Conservation (phyloP, 2,113 vertebrate genomes). For the Asarcornis scutulata region DNA sequence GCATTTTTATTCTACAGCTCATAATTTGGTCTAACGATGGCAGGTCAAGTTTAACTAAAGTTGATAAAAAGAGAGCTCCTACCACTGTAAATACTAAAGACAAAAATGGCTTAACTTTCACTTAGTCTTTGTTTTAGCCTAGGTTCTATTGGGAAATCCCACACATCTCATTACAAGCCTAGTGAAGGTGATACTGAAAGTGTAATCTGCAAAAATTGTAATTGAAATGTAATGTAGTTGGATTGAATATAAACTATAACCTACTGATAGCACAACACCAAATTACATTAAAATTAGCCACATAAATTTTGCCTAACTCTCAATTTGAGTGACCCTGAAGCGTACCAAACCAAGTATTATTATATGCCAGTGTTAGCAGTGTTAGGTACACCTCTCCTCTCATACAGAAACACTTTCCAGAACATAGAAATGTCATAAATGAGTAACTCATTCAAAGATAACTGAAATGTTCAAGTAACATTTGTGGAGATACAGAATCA, state of each 20-base stretch:
- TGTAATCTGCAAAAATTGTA: background rate
- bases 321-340: background rate
- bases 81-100: background rate
- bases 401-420: background rate
- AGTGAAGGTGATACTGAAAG: background rate
- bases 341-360: background rate
- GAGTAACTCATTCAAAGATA: background rate
- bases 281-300: background rate
- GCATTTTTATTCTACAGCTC: background rate
- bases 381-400: background rate
- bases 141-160: background rate
- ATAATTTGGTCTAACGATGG: background rate
- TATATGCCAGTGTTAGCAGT: background rate
- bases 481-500: background rate
- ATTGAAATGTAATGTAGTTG: background rate
- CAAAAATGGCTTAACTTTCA: background rate
- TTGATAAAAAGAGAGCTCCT: background rate
- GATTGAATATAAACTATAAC: background rate
- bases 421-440: fast-evolving
- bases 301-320: background rate
- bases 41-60: background rate
- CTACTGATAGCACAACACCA: background rate
- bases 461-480: background rate
- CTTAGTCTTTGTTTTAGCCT: no score
- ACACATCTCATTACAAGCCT: background rate